These are phyloP conservation scores for Trichonephila clavata DNA, from an alignment of 1,140 invertebrate species.

Conservation along the genomic window DNA sequence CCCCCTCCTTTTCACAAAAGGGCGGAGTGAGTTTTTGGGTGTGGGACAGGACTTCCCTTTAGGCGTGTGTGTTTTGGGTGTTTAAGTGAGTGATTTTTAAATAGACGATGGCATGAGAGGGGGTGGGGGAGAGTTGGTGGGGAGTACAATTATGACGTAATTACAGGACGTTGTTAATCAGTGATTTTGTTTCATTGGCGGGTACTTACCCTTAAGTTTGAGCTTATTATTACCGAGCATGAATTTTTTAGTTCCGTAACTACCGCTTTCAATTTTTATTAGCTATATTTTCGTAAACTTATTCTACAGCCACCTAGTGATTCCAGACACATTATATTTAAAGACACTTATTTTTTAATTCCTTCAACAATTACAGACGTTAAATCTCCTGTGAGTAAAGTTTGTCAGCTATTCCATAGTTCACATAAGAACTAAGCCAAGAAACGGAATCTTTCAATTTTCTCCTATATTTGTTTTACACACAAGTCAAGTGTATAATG, in stretches of 20 bases:
- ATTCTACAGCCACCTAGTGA: neutral
- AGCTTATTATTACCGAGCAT: conserved; percentile 21
- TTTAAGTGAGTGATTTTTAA: conserved; percentile 69
- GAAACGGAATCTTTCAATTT: neutral
- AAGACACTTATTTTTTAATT: conserved; percentile 16
- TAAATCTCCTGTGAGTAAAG: neutral
- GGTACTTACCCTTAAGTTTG: conserved; percentile 18
- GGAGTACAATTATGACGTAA: conserved; percentile 58
- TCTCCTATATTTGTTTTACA: neutral
- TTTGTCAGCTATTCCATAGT: neutral
- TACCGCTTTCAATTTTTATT: conserved; percentile 46
- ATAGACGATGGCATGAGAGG: neutral
- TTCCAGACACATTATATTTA: neutral
- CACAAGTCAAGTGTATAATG: no score
- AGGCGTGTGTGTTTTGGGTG: conserved; percentile 60
- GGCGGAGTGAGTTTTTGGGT: conserved; percentile 58
- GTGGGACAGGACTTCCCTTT: conserved; percentile 28
- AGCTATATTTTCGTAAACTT: conserved; percentile 51
- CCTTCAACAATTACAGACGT: neutral
- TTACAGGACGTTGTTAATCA: conserved; percentile 67
- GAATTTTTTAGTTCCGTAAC: conserved; percentile 50
- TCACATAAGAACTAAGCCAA: neutral
- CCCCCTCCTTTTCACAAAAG: neutral
- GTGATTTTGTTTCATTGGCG: conserved; percentile 59
- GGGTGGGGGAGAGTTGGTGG: neutral